Conservation (phyloP, 2,888 invertebrate species). For the Apoderus coryli region DNA sequence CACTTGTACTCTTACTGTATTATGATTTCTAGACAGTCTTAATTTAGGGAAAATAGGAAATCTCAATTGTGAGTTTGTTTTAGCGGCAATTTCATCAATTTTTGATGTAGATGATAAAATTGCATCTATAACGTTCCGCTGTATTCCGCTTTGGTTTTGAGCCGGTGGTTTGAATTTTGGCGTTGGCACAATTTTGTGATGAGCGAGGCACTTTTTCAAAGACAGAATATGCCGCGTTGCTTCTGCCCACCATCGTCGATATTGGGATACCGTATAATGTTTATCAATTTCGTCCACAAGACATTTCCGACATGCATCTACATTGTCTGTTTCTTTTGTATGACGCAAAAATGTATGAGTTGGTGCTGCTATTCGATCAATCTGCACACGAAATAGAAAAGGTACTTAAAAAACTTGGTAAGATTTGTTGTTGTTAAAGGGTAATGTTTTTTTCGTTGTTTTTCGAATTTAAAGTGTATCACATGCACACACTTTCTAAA, state of each 20-base stretch:
- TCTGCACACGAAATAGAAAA: constrained; percentile 28
- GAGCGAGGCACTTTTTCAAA: constrained; percentile 24
- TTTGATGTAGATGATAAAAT: constrained; percentile 12
- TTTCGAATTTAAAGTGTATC: too few relatives aligned
- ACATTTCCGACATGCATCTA: constrained; percentile 18
- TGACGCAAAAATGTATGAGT: constrained; percentile 49
- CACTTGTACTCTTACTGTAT: constrained; percentile 28
- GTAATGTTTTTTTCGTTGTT: too few relatives aligned
- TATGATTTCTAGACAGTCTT: constrained; percentile 23
- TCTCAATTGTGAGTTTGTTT: constrained; percentile 19
- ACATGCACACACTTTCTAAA: too few relatives aligned
- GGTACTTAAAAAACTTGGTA: too few relatives aligned
- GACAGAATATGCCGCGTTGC: constrained; percentile 28
- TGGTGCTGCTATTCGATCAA: constrained; percentile 49
- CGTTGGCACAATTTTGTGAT: constrained; percentile 26
- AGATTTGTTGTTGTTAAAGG: too few relatives aligned
- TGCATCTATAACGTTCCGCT: constrained; percentile 20
- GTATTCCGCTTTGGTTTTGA: too few relatives aligned
- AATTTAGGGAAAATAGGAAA: constrained; percentile 29
- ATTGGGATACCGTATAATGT: constrained; percentile 20
- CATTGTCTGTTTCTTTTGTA: constrained; percentile 22
- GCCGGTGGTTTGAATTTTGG: constrained; percentile 17
- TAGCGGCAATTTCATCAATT: constrained; percentile 28
- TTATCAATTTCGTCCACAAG: constrained; percentile 14
- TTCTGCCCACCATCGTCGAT: constrained; percentile 31